A percentile compares a stretch with the other conserved stretches of the same genome.
Evolutionary conservation across 2,888 invertebrate genomes (phyloP).

Genomic region (Tortrix viridana): DNA sequence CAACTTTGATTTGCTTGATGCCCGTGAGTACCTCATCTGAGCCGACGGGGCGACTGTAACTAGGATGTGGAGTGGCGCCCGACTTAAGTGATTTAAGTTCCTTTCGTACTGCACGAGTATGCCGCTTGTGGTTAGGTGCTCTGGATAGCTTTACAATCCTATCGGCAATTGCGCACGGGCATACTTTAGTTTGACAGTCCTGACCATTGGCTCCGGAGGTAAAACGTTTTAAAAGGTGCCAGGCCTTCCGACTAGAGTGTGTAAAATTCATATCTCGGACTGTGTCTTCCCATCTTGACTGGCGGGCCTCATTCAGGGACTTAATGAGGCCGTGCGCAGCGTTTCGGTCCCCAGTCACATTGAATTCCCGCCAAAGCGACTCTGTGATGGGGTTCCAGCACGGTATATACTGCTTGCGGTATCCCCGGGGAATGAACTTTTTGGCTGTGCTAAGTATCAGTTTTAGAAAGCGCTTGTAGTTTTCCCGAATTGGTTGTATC

Average conservation of each 20-base stretch:
- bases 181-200: neutral
- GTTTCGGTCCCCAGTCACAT: neutral
- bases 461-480: neutral
- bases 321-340: neutral
- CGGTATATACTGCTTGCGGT: neutral
- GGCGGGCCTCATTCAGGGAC: conserved; percentile 3
- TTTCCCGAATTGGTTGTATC: neutral
- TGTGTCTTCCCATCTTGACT: conserved; percentile 3
- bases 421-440: neutral
- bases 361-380: neutral
- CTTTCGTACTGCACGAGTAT: neutral
- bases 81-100: neutral
- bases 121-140: conserved; percentile 5
- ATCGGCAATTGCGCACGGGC: neutral
- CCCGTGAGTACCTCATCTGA: neutral
- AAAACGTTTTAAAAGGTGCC: conserved; percentile 7
- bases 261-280: conserved; percentile 9
- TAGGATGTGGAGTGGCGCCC: neutral
- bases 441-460: neutral
- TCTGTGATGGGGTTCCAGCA: neutral
- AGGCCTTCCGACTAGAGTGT: conserved; percentile 13
- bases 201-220: neutral
- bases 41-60: neutral
- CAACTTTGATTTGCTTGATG: neutral
- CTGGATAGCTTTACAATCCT: conserved; percentile 7